Conservation (phyloP, 2,113 vertebrate species). For the Caretta caretta region DNA sequence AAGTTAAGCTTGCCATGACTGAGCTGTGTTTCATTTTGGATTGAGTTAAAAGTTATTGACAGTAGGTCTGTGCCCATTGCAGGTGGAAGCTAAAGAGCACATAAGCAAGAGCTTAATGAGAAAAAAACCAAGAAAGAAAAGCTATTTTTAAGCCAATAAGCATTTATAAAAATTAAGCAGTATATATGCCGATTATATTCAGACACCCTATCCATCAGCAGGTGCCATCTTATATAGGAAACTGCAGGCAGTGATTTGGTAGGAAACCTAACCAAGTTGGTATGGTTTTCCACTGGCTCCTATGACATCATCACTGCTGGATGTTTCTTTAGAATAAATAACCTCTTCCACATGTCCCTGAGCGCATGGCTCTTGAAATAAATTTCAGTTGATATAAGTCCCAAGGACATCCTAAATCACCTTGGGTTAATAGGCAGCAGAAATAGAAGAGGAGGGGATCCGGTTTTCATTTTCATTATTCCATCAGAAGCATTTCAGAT, state of each 20-base stretch:
- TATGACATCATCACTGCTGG: constrained; percentile 60
- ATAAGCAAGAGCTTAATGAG: neutral
- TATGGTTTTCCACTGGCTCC: neutral
- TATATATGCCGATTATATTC: neutral
- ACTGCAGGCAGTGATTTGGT: constrained; percentile 46
- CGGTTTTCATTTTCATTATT: constrained; percentile 66
- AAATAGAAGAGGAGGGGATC: constrained; percentile 27
- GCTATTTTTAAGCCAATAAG: neutral
- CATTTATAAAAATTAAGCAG: constrained; percentile 35
- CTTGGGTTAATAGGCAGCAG: constrained; percentile 64
- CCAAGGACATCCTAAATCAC: constrained; percentile 68
- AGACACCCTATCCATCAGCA: constrained; percentile 52
- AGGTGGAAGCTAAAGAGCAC: neutral
- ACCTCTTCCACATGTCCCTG: constrained; percentile 68
- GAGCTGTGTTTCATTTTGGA: neutral
- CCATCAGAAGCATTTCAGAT: constrained; percentile 44
- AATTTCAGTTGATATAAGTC: constrained; percentile 55
- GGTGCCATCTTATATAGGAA: constrained; percentile 12
- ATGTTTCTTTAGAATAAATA: constrained; percentile 66
- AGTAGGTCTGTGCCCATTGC: neutral
- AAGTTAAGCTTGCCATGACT: neutral
- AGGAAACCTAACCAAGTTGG: neutral
- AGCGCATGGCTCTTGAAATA: constrained; percentile 55
- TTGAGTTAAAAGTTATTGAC: neutral
- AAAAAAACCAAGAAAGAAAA: neutral